Evolutionary conservation across 2,888 invertebrate genomes (phyloP), one percentile per base, ranked within the genome.

Genomic region (Aphodius granarius): DNA sequence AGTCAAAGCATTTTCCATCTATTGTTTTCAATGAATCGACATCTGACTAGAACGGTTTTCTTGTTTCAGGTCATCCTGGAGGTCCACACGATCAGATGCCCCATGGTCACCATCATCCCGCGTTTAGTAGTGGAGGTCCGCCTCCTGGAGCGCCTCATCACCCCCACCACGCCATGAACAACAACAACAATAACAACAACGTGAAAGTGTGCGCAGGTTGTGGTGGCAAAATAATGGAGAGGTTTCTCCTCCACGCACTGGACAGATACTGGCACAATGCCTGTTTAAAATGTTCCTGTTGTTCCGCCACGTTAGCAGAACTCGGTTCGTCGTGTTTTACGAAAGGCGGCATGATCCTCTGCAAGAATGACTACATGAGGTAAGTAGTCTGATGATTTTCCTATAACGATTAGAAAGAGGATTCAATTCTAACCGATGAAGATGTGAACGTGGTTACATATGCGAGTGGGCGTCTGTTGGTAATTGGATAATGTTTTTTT

Each of bases 191-290:
- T 80, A 89, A 89, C 84, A 88, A 88, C 82, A 88, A 88, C 81
- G 91, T 93, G 84, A 94, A 94, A 87, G 92, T 93, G 86, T 97
- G 97, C 89, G 95, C 95, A 81, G 97, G 96, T 82, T 97, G 97
- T 88, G 95, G 95, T 83, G 94, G 96, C 82, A 94, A 95, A 90
- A 97, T 97, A 86, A 92, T 94, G 83, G 97, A 97, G 90, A 91
- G 97, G 88, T 97, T 94, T 90, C 92, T 97, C 81, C 91, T 97
- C 80, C 94, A 95, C 89, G 97, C 97, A 82, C 90, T 97, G 87
- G 97, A 97, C 90, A 91, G 96, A 87, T 97, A 96, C 89, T 97
- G 97, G 97, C 97, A 97, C 90, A 96, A 96, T 90, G 92, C 94
- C 83, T 97, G 97, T 88, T 92, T 97, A 84, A 97, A 97, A 89